Percentiles rank a stretch among this genome's conserved stretches.
Evolutionary conservation across 2,113 vertebrate genomes (phyloP).

Genomic region (human (Homo sapiens)): GRCh38 chr5:116745501-116746000

Average conservation of each 20-base stretch:
- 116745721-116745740: neutral
- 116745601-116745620: neutral
- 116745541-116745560: neutral
- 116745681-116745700: neutral
- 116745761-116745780: neutral
- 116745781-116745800: neutral
- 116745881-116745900: neutral
- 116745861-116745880: neutral
- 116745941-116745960: neutral
- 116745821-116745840: neutral
- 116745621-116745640: neutral
- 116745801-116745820: neutral
- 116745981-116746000: neutral
- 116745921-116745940: neutral
- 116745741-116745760: neutral
- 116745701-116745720: neutral
- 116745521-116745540: accelerated
- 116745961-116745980: neutral
- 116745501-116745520: no score
- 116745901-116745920: neutral
- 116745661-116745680: neutral
- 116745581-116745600: no score
- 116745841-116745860: neutral
- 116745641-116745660: neutral
- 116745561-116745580: neutral